Evolutionary conservation across 2,888 invertebrate species (phyloP), one percentile per base, ranked within the genome.

Genomic region (Tiphia femorata): DNA sequence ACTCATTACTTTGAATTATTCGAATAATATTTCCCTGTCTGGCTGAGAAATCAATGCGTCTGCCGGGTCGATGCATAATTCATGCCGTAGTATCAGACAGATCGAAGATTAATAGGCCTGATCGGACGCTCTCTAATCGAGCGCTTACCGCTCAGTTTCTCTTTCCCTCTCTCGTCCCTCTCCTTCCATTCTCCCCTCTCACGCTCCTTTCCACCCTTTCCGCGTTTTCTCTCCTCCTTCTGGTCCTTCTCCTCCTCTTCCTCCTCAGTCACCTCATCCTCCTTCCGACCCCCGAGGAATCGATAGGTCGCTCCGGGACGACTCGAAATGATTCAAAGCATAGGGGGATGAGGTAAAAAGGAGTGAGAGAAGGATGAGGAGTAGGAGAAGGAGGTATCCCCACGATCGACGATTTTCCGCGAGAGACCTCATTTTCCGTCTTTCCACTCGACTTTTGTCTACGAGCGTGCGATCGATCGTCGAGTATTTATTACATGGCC

Each of bases 1-100:
- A 63, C 73, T 80, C 80, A 74, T 82, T 81, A 80, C 75, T 77
- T 79, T 81, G 80, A 81, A 79, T 81, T 80, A 82, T 80, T 75
- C 69, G 74, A 69, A 76, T 79, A 77, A 81, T 81, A 81, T 80
- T 77, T 80, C 68, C 72, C 70, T 69, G 77, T 73, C 75, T 69
- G 67, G 69, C 61, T 49, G 66, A 72, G 74, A 78, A 79, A 81
- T 79, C 80, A 79, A 80, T 80, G 78, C 74, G 70, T 76, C 73
- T 75, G 69, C 70, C 69, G 64, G 50, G 62, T 50, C 65, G 58
- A 62, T 80, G 79, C 79, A 81, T 82, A 76, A 81, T 81, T 82
- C 78, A 82, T 77, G 61, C 62, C 62, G 54, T 62, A 56, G 70
- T 73, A 78, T 77, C 74, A 72, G 76, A 72, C 73, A 73, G 77